Base-by-base conservation (phyloP, 2,888 invertebrate species). In the Lepidocyrtinus sp. region DNA sequence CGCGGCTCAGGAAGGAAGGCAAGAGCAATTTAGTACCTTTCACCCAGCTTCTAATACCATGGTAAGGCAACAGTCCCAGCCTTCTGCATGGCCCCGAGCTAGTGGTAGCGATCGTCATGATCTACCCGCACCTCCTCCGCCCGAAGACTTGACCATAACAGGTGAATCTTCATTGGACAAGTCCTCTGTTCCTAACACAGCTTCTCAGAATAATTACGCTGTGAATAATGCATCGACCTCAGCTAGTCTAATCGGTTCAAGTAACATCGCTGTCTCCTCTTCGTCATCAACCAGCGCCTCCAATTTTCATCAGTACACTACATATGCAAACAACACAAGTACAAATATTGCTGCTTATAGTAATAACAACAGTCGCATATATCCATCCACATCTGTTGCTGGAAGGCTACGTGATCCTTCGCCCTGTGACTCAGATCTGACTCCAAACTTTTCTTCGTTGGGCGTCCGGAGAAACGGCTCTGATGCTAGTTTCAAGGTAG, bases 401-500 rank as follows among this genome's bases (percentile, higher is more conserved):
- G 81, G 82, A 59, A 75, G 83, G 21, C 81, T 83, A 0, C 63
- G 86, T 15, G 85, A 86, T 71, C 86, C 85, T 1, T 85, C 85
- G 9, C 85, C 86, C 7, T 80, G 82, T 74, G 85, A 86, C 27
- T 75, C 68, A 21, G 86, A 86, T 68, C 65, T 81, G 50, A 81
- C 82, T 70, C 65, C 83, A 36, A 69, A 63, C 7, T 77, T 83
- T 64, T 36, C 84, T 17, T 79, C 83, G 19, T 72, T 83, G 55
- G 86, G 86, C 7, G 86, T 86, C 3, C 69, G 91, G 87, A 90
- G 94, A 83, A 94, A 94, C 85, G 94, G 94, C 59, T 94, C 94
- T 86, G 94, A 94, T 89, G 94, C 94, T 88, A 94, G 94, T 90
- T 94, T 94, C 90, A 94, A 94, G 92, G 94, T 94, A 88, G 45